Evolutionary conservation across 2,888 invertebrate genomes (phyloP), one percentile per base, ranked within the genome.

Genomic region (Hetaerina titia): DNA sequence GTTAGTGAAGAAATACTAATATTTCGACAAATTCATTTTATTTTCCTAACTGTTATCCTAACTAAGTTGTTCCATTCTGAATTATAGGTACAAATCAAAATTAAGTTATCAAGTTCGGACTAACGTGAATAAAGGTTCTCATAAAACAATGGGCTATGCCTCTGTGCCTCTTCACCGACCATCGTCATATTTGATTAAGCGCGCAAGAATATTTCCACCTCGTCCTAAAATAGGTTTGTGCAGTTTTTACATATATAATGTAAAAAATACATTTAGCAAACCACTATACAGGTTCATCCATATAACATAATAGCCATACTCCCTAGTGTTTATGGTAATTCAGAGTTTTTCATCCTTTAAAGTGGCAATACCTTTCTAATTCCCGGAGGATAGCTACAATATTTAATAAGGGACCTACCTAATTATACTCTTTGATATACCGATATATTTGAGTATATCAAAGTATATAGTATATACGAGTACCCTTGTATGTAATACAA

Each of bases 71-170:
- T 22, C 58, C 9, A n/a, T 58, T 89, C 57, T 63, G 45, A 60
- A 25, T 90, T n/a, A 6, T 56, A 97, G 97, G 96, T 97, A 97
- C 96, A 97, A 97, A 96, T 97, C 97, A 0, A 96, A 97, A 96
- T 96, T 97, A 96, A 96, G 97, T 95, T 95, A 96, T 0, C 96
- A 96, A 95, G 96, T 96, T 31, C 96, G 96, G 64, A 96, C 97
- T 97, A 60, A 97, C 96, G 63, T 95, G 87, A 94, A 81, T 0
- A 60, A 95, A 88, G 25, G 45, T 13, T 87, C 87, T 45, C 95
- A 95, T 56, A 95, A 95, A 90, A 98, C 98, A 0, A 98, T 98
- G 97, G 98, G 98, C 0, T 97, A 97, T 96, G 97, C 98, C 0
- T 97, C 98, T 96, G 97, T 97, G 13, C 97, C 97, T 0, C 96